Evolutionary conservation across 2,113 vertebrate species (phyloP).

Genomic region (Nycticebus coucang): DNA sequence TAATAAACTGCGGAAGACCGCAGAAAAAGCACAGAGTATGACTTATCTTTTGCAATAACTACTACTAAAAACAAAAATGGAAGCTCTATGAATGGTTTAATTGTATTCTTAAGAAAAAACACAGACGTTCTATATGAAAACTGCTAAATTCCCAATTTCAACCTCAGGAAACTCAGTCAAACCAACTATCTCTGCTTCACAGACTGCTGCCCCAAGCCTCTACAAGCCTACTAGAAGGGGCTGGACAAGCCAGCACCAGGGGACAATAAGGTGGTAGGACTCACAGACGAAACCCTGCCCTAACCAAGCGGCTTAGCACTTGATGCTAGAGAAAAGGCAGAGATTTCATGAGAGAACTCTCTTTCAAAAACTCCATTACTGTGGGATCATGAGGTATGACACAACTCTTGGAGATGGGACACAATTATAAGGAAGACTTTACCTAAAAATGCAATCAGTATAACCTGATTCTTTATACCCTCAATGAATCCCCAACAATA

Average conservation of each 20-base stretch:
- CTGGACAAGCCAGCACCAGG: background rate
- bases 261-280: background rate
- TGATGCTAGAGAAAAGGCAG: background rate
- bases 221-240: background rate
- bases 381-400: too few species aligned
- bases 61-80: constrained; percentile 14
- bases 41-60: background rate
- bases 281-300: background rate
- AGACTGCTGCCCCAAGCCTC: background rate
- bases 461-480: too few species aligned
- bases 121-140: background rate
- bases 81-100: background rate
- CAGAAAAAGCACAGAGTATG: background rate
- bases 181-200: background rate
- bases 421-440: too few species aligned
- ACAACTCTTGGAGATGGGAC: too few species aligned
- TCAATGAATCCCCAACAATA: too few species aligned
- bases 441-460: too few species aligned
- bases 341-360: background rate
- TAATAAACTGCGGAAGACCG: background rate
- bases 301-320: background rate
- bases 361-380: background rate
- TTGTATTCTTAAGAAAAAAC: background rate
- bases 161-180: background rate
- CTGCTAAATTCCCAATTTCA: background rate